Conservation (phyloP, 1,140 invertebrate genomes). For the Brachionus manjavacas region DNA sequence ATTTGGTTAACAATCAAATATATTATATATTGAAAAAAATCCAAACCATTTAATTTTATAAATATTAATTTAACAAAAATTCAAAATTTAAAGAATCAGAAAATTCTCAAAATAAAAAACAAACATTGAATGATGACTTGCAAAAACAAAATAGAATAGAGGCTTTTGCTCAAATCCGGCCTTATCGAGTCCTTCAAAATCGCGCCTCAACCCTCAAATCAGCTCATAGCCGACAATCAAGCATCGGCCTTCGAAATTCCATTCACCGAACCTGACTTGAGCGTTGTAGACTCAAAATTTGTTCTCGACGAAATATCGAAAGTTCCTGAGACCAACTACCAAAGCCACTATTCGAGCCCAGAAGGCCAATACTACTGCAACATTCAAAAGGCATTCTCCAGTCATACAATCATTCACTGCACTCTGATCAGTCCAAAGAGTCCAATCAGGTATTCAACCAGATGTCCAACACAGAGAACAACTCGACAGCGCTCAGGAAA, state of each 20-base stretch:
- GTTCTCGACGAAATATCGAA: neutral
- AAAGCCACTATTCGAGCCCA: neutral
- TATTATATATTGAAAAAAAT: neutral
- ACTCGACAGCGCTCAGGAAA: neutral
- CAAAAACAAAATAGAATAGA: constrained; percentile 26
- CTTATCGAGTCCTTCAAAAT: neutral
- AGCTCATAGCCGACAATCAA: neutral
- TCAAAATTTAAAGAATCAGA: neutral
- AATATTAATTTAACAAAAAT: neutral
- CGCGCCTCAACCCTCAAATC: neutral
- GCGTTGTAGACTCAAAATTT: neutral
- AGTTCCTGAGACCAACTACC: neutral
- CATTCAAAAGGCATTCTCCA: neutral
- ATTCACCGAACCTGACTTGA: neutral
- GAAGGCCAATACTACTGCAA: neutral
- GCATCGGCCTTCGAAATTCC: neutral
- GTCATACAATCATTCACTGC: neutral
- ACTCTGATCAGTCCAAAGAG: neutral
- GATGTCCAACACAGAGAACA: neutral
- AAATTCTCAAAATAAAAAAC: neutral
- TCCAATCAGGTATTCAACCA: neutral
- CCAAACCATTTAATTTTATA: neutral
- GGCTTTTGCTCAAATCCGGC: neutral
- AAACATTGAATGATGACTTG: neutral
- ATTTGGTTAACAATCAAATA: neutral